Conservation (phyloP, 1,140 invertebrate species). For the Drosophila orosa region DNA sequence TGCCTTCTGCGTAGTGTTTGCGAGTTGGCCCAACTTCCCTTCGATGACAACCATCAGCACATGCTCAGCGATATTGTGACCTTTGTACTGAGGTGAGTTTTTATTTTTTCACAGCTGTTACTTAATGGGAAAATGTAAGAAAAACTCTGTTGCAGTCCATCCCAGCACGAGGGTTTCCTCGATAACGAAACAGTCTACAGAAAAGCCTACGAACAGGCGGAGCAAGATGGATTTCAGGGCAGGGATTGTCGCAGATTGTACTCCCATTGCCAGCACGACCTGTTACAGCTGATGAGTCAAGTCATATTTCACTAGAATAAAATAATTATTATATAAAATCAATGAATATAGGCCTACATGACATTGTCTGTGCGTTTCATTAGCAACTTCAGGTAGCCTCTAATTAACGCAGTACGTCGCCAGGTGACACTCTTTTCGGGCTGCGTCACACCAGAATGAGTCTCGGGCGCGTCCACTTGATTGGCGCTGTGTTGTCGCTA, state of each 20-base stretch:
- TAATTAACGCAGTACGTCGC: slow-evolving; percentile 49
- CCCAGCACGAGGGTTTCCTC: slow-evolving; percentile 71
- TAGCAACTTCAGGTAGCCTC: slow-evolving; percentile 50
- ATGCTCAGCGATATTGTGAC: slow-evolving; percentile 69
- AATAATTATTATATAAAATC: slow-evolving; percentile 8
- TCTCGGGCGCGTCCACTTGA: slow-evolving; percentile 42
- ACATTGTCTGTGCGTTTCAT: slow-evolving; percentile 52
- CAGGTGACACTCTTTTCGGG: background rate
- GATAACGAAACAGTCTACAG: slow-evolving; percentile 58
- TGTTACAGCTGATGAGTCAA: slow-evolving; percentile 52
- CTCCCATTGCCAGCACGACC: slow-evolving; percentile 54
- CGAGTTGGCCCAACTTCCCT: slow-evolving; percentile 74
- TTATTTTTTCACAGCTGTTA: background rate
- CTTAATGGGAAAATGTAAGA: background rate
- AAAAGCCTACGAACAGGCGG: slow-evolving; percentile 68
- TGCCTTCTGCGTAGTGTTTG: slow-evolving; percentile 76
- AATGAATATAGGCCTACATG: background rate
- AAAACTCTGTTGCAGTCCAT: slow-evolving; percentile 55
- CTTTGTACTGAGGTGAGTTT: slow-evolving; percentile 71
- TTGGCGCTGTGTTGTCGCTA: slow-evolving; percentile 18
- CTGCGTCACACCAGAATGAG: slow-evolving; percentile 46
- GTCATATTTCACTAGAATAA: slow-evolving; percentile 47
- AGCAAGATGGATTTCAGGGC: slow-evolving; percentile 63
- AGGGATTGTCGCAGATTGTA: slow-evolving; percentile 66
- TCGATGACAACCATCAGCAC: slow-evolving; percentile 66